A percentile compares a stretch with the other conserved stretches of the same genome.
Conservation (phyloP, 2,888 invertebrate species). For the Stenodema calcarata region DNA sequence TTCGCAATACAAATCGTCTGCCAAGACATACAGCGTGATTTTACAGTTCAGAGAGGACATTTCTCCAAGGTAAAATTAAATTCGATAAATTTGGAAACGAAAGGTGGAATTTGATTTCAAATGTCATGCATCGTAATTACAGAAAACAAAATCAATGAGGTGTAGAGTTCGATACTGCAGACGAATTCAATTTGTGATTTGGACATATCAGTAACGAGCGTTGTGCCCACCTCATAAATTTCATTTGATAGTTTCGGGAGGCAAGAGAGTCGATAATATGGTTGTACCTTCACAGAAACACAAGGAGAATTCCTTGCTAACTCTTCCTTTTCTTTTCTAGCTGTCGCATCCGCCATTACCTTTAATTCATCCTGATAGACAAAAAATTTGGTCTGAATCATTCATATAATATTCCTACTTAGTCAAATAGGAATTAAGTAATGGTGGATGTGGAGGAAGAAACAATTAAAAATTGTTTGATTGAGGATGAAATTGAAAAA, state of each 20-base stretch:
- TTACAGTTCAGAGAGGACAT: too few relatives aligned
- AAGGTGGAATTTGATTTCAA: too few relatives aligned
- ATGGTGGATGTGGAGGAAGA: not conserved
- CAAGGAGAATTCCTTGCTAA: slow-evolving; percentile 33
- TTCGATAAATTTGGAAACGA: too few relatives aligned
- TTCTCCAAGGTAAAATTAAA: too few relatives aligned
- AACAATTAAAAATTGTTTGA: not conserved
- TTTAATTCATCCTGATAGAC: slow-evolving; percentile 72
- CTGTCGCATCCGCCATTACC: slow-evolving; percentile 63
- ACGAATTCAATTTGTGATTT: not conserved
- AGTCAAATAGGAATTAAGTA: not conserved
- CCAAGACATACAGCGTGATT: too few relatives aligned
- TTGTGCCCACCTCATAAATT: not conserved
- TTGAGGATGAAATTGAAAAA: not conserved
- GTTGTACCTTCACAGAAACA: slow-evolving; percentile 41
- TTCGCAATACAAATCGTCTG: too few relatives aligned
- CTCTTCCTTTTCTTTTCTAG: slow-evolving; percentile 27
- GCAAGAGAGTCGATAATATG: not conserved
- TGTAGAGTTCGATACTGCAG: not conserved
- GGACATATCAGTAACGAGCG: not conserved
- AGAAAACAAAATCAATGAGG: not conserved
- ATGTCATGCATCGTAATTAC: not conserved
- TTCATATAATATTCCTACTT: not conserved
- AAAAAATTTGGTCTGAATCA: not conserved
- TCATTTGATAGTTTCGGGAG: not conserved